Percentiles rank a stretch among this genome's conserved stretches.
phyloP scores from a whole-genome alignment of 2,888 invertebrate species.

The Gerris lacustris region DNA sequence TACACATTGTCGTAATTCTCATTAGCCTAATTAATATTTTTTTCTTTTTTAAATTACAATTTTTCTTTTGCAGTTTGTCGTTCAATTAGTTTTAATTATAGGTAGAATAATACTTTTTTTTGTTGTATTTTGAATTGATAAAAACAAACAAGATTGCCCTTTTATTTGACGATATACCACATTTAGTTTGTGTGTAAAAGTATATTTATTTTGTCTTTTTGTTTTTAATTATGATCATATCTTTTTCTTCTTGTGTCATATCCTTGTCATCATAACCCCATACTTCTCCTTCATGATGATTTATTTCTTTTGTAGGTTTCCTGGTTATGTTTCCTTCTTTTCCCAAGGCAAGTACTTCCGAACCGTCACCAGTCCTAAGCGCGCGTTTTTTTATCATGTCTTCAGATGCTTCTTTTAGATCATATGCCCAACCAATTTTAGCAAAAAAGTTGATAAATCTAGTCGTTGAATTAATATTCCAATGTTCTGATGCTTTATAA shows the following conservation, averaged over 20 bases:
- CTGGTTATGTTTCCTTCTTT: constrained; percentile 22
- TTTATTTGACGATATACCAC: no score
- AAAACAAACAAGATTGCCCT: no score
- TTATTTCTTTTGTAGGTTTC: no score
- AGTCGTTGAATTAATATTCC: constrained; percentile 42
- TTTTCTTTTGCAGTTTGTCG: no score
- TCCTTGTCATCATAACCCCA: constrained; percentile 80
- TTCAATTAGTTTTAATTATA: no score
- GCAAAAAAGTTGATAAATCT: background rate
- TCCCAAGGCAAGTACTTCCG: constrained; percentile 24
- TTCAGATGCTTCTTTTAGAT: constrained; percentile 55
- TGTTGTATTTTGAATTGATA: no score
- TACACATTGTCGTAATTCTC: no score
- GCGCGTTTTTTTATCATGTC: constrained; percentile 59
- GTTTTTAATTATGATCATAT: background rate
- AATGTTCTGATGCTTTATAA: constrained; percentile 61
- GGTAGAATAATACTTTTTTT: no score
- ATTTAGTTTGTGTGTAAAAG: no score
- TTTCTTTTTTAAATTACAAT: no score
- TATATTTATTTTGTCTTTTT: background rate
- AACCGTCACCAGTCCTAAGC: constrained; percentile 60
- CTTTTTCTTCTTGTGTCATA: constrained; percentile 53
- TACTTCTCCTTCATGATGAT: constrained; percentile 29
- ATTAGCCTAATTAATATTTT: no score
- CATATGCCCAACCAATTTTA: constrained; percentile 65